Conservation (phyloP, 2,113 vertebrate genomes). For the Rhinolophus sinicus region DNA sequence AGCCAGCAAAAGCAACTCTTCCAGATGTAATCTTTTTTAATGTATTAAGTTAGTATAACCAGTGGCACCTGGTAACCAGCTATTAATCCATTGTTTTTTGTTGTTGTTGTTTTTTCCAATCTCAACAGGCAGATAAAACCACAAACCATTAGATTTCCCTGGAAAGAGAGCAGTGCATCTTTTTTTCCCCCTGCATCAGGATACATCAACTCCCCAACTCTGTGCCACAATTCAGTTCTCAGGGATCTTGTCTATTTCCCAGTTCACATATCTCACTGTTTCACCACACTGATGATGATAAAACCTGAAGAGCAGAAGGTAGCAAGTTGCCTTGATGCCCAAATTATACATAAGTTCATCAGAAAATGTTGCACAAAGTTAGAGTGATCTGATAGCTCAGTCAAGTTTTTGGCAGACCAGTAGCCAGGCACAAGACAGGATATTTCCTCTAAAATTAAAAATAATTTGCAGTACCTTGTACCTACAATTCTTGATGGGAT, state of each 20-base stretch:
- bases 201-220: not conserved
- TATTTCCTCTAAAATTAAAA: not conserved
- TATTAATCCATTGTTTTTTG: not conserved
- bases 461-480: not conserved
- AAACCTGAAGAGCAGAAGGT: not conserved
- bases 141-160: not conserved
- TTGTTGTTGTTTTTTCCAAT: not conserved
- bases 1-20: not conserved
- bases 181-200: not conserved
- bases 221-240: not conserved
- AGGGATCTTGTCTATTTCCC: not conserved
- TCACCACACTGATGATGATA: not conserved
- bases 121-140: not conserved
- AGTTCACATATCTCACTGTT: not conserved
- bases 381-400: not conserved
- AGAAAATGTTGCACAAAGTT: not conserved
- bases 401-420: not conserved
- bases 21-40: constrained; percentile 40
- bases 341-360: not conserved
- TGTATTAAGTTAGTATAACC: not conserved
- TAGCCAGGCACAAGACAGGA: not conserved
- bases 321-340: not conserved
- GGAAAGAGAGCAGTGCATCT: not conserved
- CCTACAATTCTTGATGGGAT: not conserved
- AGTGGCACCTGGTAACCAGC: not conserved